Base-by-base conservation (phyloP, 1,140 invertebrate genomes). In the Triops cancriformis region DNA sequence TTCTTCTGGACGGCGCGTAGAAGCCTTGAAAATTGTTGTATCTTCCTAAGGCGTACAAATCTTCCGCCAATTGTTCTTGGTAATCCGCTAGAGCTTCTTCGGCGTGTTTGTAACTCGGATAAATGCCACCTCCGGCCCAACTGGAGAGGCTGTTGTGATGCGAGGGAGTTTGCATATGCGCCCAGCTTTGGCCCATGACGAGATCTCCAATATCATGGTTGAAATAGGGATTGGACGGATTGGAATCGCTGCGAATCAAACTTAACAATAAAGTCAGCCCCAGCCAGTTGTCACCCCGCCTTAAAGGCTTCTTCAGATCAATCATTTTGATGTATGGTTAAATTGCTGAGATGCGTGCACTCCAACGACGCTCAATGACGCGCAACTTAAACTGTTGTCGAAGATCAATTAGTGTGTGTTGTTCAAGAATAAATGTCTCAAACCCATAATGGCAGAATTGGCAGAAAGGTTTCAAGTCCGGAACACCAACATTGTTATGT, bases 261-360 rank as follows among this genome's bases (percentile, higher is more conserved):
- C 92, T 93, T 23, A 94, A 85, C 26, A 94, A 85, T 77, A 95
- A 84, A 7, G 92, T 92, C 7, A 95, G 85, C 80, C 93, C 90
- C 23, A 95, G 85, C 74, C 94, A 85, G 84, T 94, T 92, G 82
- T 94, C 92, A 5, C 26, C 27, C 23, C 72, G 72, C 23, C 89
- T 87, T 80, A 91, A 91, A 5, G 91, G 43, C 83, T 93, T 93
- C 84, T 93, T 93, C 79, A 92, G 83, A 77, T 88, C 89, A 82
- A 92, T 85, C 91, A 93, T 92, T 81, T 45, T 45, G 43, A 26
- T 43, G 26, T 75, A 37, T 23, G 27, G 41, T 31, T 37, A 37
- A 9, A 72, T 26, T 23, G 72, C 14, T 31, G n/a, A 26, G 74
- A 75, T 10, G 31, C 28, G n/a, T 6, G n/a, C 6, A 23, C 18